Percentiles rank a stretch among this genome's conserved stretches.
These are phyloP conservation scores for Lasioglossum marginatum DNA, from an alignment of 2,888 invertebrate species.

Conservation along the genomic window DNA sequence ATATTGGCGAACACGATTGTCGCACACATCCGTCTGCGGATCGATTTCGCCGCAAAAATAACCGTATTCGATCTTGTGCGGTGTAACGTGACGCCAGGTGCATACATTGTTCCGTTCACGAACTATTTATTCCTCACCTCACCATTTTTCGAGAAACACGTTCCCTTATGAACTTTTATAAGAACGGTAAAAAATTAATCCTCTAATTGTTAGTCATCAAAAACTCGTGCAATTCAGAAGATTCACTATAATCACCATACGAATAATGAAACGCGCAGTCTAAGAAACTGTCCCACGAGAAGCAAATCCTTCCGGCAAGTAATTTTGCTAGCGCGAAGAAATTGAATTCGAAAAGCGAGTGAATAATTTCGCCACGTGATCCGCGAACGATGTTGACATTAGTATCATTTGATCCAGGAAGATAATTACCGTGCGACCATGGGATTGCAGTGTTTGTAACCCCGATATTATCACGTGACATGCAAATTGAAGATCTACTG, in stretches of 20 bases:
- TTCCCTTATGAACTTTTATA: not conserved
- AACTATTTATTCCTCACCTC: not conserved
- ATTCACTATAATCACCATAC: not conserved
- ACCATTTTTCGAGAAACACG: not conserved
- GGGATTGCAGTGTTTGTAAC: slow-evolving; percentile 7
- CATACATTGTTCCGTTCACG: not conserved
- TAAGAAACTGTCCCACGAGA: not conserved
- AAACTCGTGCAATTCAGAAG: not conserved
- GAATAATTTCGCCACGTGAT: not conserved
- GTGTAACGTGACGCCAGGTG: not conserved
- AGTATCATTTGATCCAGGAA: not conserved
- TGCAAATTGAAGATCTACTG: slow-evolving; percentile 30
- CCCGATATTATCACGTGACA: slow-evolving; percentile 15
- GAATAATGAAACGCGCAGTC: not conserved
- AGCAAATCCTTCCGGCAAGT: not conserved
- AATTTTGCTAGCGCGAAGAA: not conserved
- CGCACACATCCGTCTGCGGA: slow-evolving; percentile 39
- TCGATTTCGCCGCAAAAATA: slow-evolving; percentile 39
- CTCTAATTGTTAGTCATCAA: not conserved
- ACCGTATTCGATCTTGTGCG: not conserved
- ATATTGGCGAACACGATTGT: slow-evolving; percentile 48
- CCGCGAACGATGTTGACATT: not conserved
- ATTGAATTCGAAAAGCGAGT: not conserved
- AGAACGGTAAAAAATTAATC: not conserved
- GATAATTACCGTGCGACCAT: not conserved